Conservation (phyloP, 2,888 invertebrate genomes). For the Drosophila formosana region DNA sequence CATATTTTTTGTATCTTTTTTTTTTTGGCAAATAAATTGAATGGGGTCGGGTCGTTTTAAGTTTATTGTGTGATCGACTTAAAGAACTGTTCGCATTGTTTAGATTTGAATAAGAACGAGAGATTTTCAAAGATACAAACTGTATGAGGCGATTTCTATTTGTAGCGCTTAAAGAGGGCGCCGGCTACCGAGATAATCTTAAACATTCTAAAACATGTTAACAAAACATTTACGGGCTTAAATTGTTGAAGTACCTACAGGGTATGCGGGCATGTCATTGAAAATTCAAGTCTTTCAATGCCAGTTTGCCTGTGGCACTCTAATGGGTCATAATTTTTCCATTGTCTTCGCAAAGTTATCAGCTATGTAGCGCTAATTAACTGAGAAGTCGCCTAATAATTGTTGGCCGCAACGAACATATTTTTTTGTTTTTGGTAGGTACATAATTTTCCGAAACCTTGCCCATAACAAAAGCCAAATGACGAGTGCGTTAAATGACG, state of each 20-base stretch:
- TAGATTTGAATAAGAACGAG: slow-evolving; percentile 27
- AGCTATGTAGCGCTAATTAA: slow-evolving; percentile 64
- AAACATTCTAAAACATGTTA: slow-evolving; percentile 10
- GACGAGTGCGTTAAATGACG: slow-evolving; percentile 58
- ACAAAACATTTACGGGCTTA: background rate
- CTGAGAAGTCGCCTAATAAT: slow-evolving; percentile 71
- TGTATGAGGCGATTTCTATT: slow-evolving; percentile 15
- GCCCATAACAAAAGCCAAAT: slow-evolving; percentile 59
- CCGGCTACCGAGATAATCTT: slow-evolving; percentile 13
- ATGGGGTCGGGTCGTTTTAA: slow-evolving; percentile 26
- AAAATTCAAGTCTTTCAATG: slow-evolving; percentile 41
- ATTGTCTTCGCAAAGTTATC: slow-evolving; percentile 60
- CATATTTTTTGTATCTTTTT: slow-evolving; percentile 1
- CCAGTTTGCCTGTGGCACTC: slow-evolving; percentile 40
- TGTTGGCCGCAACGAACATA: slow-evolving; percentile 24
- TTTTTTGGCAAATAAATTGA: slow-evolving; percentile 33
- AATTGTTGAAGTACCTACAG: slow-evolving; percentile 5
- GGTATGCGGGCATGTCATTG: slow-evolving; percentile 16
- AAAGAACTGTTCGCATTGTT: slow-evolving; percentile 37
- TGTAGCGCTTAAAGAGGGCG: slow-evolving; percentile 33
- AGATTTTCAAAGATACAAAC: slow-evolving; percentile 2
- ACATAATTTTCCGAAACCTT: slow-evolving; percentile 47
- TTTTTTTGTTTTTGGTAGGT: slow-evolving; percentile 12
- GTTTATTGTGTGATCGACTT: slow-evolving; percentile 39
- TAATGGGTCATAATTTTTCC: slow-evolving; percentile 72